phyloP scores from a whole-genome alignment of 2,888 invertebrate species.

The Sthenelais limicola region DNA sequence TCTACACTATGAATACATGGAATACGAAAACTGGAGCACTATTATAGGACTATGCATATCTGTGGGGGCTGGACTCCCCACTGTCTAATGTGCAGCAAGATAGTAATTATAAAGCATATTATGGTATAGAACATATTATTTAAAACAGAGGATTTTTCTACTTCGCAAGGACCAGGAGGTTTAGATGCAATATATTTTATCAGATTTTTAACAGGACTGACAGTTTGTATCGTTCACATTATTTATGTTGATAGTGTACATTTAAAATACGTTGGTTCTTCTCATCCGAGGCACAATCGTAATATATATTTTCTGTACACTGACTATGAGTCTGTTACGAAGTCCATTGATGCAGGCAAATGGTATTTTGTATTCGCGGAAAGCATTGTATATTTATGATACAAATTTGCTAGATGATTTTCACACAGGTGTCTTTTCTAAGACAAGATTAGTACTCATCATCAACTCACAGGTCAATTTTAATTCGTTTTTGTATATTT shows the following conservation, averaged over 20 bases:
- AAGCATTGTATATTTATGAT: slow-evolving; percentile 42
- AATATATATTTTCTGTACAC: slow-evolving; percentile 37
- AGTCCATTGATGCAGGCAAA: slow-evolving; percentile 31
- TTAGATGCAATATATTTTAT: slow-evolving; percentile 45
- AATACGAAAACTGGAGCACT: neutral
- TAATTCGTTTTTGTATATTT: slow-evolving; percentile 33
- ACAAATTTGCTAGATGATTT: slow-evolving; percentile 43
- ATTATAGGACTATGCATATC: slow-evolving; percentile 37
- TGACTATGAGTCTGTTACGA: slow-evolving; percentile 35
- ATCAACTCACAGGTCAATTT: no score
- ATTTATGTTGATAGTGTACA: slow-evolving; percentile 38
- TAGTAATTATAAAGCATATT: slow-evolving; percentile 13
- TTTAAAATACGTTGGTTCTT: slow-evolving; percentile 38
- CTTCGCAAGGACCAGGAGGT: slow-evolving; percentile 40
- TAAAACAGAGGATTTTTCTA: slow-evolving; percentile 39
- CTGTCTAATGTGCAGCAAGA: slow-evolving; percentile 12
- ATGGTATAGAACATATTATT: slow-evolving; percentile 38
- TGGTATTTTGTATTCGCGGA: slow-evolving; percentile 34
- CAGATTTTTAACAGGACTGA: slow-evolving; percentile 27
- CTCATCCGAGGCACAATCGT: slow-evolving; percentile 35
- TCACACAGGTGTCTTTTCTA: slow-evolving; percentile 38
- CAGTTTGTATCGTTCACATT: slow-evolving; percentile 39
- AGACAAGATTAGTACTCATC: slow-evolving; percentile 37
- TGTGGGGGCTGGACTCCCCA: slow-evolving; percentile 28
- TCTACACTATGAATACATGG: slow-evolving; percentile 15